Evolutionary conservation across 2,113 vertebrate species (phyloP).

Genomic region (Loxodonta africana): DNA sequence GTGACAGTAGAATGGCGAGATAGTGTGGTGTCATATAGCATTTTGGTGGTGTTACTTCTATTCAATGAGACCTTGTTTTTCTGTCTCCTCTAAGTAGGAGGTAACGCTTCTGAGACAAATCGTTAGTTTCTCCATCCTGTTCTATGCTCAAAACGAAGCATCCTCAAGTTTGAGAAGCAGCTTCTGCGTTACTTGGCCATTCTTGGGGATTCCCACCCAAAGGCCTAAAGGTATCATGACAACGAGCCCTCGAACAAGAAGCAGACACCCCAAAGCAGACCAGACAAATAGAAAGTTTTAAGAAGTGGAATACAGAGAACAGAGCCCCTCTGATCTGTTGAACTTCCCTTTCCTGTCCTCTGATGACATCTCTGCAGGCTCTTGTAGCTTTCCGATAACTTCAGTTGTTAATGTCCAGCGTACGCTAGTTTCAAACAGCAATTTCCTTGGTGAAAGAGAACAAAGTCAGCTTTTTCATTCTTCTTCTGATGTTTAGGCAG

Average conservation of each 20-base stretch:
- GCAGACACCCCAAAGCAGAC: background rate
- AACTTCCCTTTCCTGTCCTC: background rate
- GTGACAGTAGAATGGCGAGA: background rate
- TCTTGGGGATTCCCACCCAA: background rate
- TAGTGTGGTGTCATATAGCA: background rate
- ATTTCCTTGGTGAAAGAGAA: background rate
- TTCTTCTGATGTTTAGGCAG: background rate
- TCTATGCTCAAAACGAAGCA: background rate
- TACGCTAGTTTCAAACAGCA: background rate
- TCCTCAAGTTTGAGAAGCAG: background rate
- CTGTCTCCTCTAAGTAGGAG: background rate
- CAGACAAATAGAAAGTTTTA: background rate
- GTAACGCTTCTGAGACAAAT: background rate
- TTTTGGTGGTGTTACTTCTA: background rate
- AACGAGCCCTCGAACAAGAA: background rate
- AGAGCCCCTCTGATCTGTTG: constrained; percentile 25
- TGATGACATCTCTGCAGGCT: background rate
- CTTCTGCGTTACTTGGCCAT: background rate
- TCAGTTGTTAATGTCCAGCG: background rate
- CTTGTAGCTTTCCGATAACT: background rate
- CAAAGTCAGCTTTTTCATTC: background rate
- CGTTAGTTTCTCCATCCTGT: background rate
- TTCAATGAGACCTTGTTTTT: background rate
- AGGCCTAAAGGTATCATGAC: background rate
- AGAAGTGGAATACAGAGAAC: background rate